A percentile compares a stretch with the other conserved stretches of the same genome.
Conservation (phyloP, 2,113 vertebrate genomes). For the Empidonax traillii region DNA sequence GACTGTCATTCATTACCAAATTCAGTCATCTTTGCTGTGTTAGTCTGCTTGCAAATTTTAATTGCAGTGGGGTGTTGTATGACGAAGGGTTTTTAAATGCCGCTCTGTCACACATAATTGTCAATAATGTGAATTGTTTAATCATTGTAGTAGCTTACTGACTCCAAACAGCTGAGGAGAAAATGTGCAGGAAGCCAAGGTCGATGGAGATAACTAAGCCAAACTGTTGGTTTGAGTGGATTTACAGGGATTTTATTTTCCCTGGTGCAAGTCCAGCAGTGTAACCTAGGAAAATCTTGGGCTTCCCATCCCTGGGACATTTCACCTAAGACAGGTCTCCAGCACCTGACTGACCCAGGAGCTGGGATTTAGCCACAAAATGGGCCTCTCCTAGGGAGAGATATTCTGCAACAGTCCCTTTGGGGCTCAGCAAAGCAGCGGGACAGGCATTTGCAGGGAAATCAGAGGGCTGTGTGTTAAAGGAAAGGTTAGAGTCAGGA, state of each 20-base stretch:
- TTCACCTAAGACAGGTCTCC: background rate
- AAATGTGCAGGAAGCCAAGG: background rate
- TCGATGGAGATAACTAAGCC: background rate
- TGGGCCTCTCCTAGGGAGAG: background rate
- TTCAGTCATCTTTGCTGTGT: background rate
- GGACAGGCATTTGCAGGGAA: background rate
- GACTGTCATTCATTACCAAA: background rate
- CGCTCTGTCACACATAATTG: background rate
- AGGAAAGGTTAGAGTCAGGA: background rate
- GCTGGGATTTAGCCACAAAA: background rate
- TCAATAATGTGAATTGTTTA: background rate
- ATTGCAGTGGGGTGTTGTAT: background rate
- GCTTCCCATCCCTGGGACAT: background rate
- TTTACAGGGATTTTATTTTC: conserved; percentile 3
- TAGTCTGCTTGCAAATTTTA: background rate
- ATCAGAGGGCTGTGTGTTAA: background rate
- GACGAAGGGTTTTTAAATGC: background rate
- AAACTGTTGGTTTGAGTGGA: background rate
- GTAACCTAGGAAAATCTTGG: background rate
- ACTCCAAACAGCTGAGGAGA: background rate
- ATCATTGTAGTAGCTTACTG: background rate
- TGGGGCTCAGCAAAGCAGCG: background rate
- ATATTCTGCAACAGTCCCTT: background rate
- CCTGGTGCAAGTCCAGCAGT: background rate
- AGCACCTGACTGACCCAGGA: background rate